A percentile compares a stretch with the other conserved stretches of the same genome.
phyloP scores from a whole-genome alignment of 2,113 vertebrate species.

The Plecturocebus donacophilus region DNA sequence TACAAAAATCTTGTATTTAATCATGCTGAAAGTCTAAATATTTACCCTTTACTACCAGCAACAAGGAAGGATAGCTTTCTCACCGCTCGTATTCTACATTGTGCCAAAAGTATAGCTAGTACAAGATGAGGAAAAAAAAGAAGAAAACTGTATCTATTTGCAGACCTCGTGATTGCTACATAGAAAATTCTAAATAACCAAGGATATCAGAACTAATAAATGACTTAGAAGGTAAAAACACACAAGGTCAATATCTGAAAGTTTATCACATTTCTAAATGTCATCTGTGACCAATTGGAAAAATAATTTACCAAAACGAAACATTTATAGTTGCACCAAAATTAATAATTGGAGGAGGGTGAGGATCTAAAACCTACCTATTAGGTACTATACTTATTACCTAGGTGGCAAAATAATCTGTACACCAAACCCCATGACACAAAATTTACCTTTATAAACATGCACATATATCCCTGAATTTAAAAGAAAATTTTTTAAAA shows the following conservation, averaged over 20 bases:
- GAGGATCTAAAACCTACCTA: too few relatives aligned
- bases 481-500: too few relatives aligned
- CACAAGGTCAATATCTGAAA: not conserved
- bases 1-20: not conserved
- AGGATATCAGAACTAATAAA: not conserved
- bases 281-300: not conserved
- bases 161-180: not conserved
- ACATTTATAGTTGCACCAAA: not conserved
- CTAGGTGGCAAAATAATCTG: too few relatives aligned
- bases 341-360: too few relatives aligned
- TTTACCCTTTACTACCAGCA: not conserved
- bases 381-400: too few relatives aligned
- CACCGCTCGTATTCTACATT: not conserved
- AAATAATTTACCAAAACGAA: not conserved
- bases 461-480: too few relatives aligned
- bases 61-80: not conserved
- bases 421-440: too few relatives aligned
- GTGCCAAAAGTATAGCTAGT: not conserved
- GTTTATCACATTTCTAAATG: not conserved
- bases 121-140: not conserved
- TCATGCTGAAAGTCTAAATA: not conserved
- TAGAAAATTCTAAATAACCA: not conserved
- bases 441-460: too few relatives aligned
- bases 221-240: not conserved
- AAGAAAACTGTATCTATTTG: not conserved